Evolutionary conservation across 2,888 invertebrate genomes (phyloP), one percentile per base, ranked within the genome.

Genomic region (Disparrhopalites patrizii): DNA sequence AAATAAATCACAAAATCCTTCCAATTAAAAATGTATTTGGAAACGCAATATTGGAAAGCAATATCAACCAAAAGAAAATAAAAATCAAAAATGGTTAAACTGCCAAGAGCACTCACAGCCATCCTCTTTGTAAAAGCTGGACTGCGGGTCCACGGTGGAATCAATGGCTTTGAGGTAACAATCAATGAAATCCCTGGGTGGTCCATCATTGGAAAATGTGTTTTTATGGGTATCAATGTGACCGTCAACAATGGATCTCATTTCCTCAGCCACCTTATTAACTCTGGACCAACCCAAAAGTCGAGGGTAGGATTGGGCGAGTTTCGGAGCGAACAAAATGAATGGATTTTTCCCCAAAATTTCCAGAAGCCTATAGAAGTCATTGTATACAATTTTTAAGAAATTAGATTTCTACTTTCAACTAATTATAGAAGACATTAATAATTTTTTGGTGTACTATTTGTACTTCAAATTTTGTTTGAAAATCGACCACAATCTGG

Each of bases 131-230:
- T 58, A 38, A 28, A 58, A 58, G 18, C 58, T 58, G 33, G 58
- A 58, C 2, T 40, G 13, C 3, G 33, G 40, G 30, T 43, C 40
- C 40, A 25, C 10, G 15, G 18, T 23, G 2, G 3, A 2, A 28
- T 58, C 2, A 13, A 58, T 43, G 20, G 40, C 58, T 25, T 38
- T 40, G 15, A 58, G 43, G 18, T 58, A 58, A n/a, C 43, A 40
- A 15, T 58, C 40, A 58, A 58, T 38, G 10, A 58, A 58, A 43
- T 58, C 58, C 40, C 43, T 7, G 2, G 58, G 43, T 38, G 10
- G 3, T 18, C 30, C 28, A 5, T 27, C 58, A 23, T 28, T n/a
- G 10, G 10, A 47, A 3, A 58, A 28, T 8, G 28, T 43, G 2
- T 40, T 15, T 58, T 43, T 8, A 23, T 58, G 58, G 15, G 40